These are phyloP conservation scores for Orientallactaga sibirica DNA, from an alignment of 2,797 vertebrate genomes.

Conservation along the genomic window DNA sequence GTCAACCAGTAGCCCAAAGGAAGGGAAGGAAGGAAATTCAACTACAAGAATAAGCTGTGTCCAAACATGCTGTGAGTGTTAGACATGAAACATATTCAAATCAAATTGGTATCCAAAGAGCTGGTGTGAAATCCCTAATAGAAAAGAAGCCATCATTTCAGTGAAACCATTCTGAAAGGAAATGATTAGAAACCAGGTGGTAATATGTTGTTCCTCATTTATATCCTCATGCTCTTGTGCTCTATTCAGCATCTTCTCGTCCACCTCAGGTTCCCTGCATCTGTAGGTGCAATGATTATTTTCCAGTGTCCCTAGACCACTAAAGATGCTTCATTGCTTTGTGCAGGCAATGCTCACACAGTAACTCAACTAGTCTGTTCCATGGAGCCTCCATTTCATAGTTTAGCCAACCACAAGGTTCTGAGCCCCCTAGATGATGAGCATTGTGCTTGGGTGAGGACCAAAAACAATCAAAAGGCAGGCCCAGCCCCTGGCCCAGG, in stretches of 20 bases:
- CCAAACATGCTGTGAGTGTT: background rate
- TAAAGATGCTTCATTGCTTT: background rate
- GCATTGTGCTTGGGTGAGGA: background rate
- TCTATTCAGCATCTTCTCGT: background rate
- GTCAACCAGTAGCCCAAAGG: background rate
- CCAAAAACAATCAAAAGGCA: background rate
- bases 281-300: background rate
- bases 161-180: background rate
- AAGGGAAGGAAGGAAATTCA: constrained; percentile 38
- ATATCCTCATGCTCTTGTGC: background rate
- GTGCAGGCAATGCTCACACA: background rate
- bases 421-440: background rate
- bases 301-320: background rate
- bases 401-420: background rate
- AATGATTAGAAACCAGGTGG: background rate
- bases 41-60: background rate
- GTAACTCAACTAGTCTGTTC: background rate
- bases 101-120: constrained; percentile 11
- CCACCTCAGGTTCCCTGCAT: background rate
- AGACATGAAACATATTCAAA: background rate
- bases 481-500: background rate
- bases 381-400: background rate
- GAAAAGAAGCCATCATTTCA: background rate
- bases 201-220: background rate
- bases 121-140: background rate